These are phyloP conservation scores for Bufo gargarizans DNA, from an alignment of 2,113 vertebrate genomes.

Conservation along the genomic window DNA sequence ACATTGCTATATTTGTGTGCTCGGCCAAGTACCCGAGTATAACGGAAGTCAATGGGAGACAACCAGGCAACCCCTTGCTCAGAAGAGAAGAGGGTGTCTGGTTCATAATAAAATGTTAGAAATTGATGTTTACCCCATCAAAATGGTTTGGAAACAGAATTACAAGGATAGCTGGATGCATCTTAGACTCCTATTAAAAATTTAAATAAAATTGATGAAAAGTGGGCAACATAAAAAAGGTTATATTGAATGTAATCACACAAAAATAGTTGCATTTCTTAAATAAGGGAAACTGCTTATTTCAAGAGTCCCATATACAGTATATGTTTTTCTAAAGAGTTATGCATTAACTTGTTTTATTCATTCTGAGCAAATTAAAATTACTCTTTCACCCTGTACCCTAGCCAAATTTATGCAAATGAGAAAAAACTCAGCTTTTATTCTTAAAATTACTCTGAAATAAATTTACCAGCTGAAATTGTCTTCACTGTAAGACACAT, in stretches of 20 bases:
- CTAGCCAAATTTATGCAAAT: conserved; percentile 35
- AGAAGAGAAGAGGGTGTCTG: too few relatives aligned
- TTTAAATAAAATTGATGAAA: too few relatives aligned
- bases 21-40: too few relatives aligned
- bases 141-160: too few relatives aligned
- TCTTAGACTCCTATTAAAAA: too few relatives aligned
- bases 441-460: conserved; percentile 38
- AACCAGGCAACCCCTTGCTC: too few relatives aligned
- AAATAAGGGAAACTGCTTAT: not conserved
- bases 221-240: too few relatives aligned
- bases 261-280: not conserved
- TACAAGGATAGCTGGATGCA: too few relatives aligned
- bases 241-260: not conserved
- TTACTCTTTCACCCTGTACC: not conserved
- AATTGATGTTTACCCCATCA: too few relatives aligned
- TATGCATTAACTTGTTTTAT: conserved; percentile 11
- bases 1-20: too few relatives aligned
- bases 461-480: conserved; percentile 42
- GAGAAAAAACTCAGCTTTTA: not conserved
- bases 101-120: too few relatives aligned
- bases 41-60: too few relatives aligned
- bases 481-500: conserved; percentile 45
- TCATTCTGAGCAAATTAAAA: not conserved
- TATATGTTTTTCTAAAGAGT: not conserved
- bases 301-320: not conserved